Base-by-base conservation (phyloP, 2,113 vertebrate species). In the Heptranchias perlo region DNA sequence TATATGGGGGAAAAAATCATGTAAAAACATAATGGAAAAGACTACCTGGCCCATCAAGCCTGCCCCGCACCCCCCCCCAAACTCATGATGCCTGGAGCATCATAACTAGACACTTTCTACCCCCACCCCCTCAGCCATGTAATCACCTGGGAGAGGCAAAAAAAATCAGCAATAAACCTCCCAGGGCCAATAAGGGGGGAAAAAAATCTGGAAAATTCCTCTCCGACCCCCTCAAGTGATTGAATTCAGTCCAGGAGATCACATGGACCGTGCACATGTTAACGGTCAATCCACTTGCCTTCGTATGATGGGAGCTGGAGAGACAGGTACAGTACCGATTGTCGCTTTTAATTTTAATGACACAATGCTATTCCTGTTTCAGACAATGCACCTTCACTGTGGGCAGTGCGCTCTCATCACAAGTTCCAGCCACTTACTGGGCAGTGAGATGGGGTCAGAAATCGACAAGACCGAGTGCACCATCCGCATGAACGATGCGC, bases 401-500 rank as follows among this genome's bases (percentile, higher is more conserved):
- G 97, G 97, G 69, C 98, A 98, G 18, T 99, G 99, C 4, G 99
- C 98, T 0, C 96, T 99, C 25, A 97, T 99, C 97, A 99, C 98
- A n/a, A 99, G 99, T 97, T 99, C 99, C 96, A 99, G 99, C 97
- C 99, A 99, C 96, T 97, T 99, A 14, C 97, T 99, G 92, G 98
- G 98, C 94, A 98, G 97, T 47, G 97, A 96, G 82, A 97, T 98
- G 18, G 99, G 99, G 4, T 64, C 97, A 0, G 97, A 98, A 97
- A 99, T 99, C 0, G 98, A 99, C 58, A 97, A 87, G 0, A 97
- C 98, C 0, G 98, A 99, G 97, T 99, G 99, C 49, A 98, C 98
- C 23, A 99, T 99, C 96, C 99, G 99, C 94, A 99, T 99, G 99
- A 99, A 99, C 0, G 99, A 99, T 0, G 99, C 99, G 0, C 99